Evolutionary conservation across 2,797 vertebrate genomes (phyloP), one percentile per base, ranked within the genome.

Genomic region (Eulemur rubriventer): DNA sequence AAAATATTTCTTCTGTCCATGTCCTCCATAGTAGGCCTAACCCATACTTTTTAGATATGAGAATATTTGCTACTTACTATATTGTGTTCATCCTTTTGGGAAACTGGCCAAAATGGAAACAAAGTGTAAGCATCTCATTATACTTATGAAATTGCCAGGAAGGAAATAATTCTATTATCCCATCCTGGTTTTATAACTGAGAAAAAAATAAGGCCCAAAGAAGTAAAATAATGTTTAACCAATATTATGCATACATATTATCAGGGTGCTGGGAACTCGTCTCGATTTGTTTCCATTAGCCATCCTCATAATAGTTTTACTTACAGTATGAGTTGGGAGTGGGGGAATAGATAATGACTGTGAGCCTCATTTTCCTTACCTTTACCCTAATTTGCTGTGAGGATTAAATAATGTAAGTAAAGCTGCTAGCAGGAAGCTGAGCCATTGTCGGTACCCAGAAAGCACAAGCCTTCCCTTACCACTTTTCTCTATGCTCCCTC

Each of bases 131-230:
- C 35, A 84, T 46, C 4, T 1, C 9, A 48, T 55, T 48, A 69
- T 35, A 89, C 38, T 89, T 72, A 92, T 76, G 89, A 41, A 28
- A 52, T 10, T 75, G 22, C 33, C 75, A n/a, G 76, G 50, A 80
- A 84, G n/a, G 18, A 92, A 90, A 85, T 59, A 82, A 84, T 52
- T 20, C 63, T 41, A 79, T 52, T 86, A 92, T 69, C 93, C 28
- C 70, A 79, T 38, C 10, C 28, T 48, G 52, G 94, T 79, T 92
- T 95, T 70, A 50, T 52, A 63, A 20, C 33, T 93, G 28, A 93
- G n/a, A 67, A 81, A 67, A 81, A 61, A 94, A n/a, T 50, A 83
- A 91, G 22, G 22, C 0, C 22, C 48, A 46, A 63, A 78, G 5
- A 90, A 75, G 12, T 38, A 8, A 90, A 97, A 81, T n/a, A 63